These are phyloP conservation scores for Callosobruchus maculatus DNA, from an alignment of 2,888 invertebrate genomes.

Conservation along the genomic window DNA sequence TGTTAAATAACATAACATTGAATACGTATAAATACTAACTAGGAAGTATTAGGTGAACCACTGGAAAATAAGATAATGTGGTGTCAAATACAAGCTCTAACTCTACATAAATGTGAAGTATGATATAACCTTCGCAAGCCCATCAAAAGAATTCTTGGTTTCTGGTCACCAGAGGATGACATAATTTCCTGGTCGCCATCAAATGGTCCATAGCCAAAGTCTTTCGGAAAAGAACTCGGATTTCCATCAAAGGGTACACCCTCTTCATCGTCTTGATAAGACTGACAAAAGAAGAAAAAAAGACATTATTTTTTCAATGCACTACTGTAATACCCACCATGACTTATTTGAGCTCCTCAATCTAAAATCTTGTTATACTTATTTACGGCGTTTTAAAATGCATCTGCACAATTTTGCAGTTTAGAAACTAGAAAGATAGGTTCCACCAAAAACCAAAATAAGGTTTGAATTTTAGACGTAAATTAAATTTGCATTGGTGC, in stretches of 20 bases:
- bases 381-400: not conserved
- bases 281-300: constrained; percentile 11
- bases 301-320: not conserved
- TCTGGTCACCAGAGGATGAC: constrained; percentile 69
- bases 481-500: not conserved
- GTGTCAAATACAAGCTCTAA: no score
- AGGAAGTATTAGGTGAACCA: no score
- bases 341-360: not conserved
- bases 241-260: constrained; percentile 47
- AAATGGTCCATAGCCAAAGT: constrained; percentile 87
- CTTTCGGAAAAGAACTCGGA: constrained; percentile 80
- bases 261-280: constrained; percentile 50
- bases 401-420: not conserved
- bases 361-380: not conserved
- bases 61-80: no score
- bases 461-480: not conserved
- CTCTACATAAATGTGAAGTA: no score
- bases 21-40: not conserved
- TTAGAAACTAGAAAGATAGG: not conserved
- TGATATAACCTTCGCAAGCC: constrained; percentile 76
- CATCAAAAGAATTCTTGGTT: constrained; percentile 92
- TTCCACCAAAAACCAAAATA: not conserved
- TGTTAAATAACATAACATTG: no score
- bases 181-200: constrained; percentile 74
- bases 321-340: not conserved